Percentiles rank a stretch among this genome's conserved stretches.
These are phyloP conservation scores for Drosophila mayri DNA, from an alignment of 1,140 invertebrate genomes.

Conservation along the genomic window DNA sequence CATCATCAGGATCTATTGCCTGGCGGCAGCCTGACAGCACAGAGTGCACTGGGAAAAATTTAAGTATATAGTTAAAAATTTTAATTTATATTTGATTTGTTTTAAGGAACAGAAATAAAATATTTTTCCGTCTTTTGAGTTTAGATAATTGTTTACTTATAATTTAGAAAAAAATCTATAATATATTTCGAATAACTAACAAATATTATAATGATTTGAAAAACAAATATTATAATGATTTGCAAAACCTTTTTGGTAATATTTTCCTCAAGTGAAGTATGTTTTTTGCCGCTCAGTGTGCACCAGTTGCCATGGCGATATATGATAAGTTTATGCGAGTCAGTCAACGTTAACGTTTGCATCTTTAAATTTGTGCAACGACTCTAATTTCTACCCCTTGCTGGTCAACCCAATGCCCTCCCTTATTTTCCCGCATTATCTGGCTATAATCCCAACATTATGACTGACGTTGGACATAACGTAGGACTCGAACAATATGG, in stretches of 20 bases:
- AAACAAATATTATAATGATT: neutral
- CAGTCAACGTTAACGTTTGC: slow-evolving; percentile 25
- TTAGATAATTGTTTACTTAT: too few relatives aligned
- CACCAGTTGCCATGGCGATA: slow-evolving; percentile 19
- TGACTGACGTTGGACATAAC: slow-evolving; percentile 45
- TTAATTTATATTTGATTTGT: too few relatives aligned
- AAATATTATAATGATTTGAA: neutral
- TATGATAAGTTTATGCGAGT: slow-evolving; percentile 35
- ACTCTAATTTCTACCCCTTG: slow-evolving; percentile 28
- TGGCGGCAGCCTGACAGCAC: slow-evolving; percentile 15
- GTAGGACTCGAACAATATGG: slow-evolving; percentile 31
- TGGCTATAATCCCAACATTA: slow-evolving; percentile 33
- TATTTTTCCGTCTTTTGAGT: too few relatives aligned
- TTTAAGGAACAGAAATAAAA: too few relatives aligned
- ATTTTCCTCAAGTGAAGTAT: neutral
- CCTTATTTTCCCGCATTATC: slow-evolving; percentile 1
- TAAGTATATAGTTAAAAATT: too few relatives aligned
- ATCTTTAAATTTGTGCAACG: slow-evolving; percentile 33
- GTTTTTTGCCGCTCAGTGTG: neutral
- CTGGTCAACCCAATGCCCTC: neutral
- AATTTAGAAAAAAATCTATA: too few relatives aligned
- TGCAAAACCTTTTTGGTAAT: neutral
- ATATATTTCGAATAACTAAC: too few relatives aligned
- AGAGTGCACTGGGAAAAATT: slow-evolving; percentile 15
- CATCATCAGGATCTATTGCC: slow-evolving; percentile 50